Conservation (phyloP, 2,113 vertebrate species). For the Galbula dea region DNA sequence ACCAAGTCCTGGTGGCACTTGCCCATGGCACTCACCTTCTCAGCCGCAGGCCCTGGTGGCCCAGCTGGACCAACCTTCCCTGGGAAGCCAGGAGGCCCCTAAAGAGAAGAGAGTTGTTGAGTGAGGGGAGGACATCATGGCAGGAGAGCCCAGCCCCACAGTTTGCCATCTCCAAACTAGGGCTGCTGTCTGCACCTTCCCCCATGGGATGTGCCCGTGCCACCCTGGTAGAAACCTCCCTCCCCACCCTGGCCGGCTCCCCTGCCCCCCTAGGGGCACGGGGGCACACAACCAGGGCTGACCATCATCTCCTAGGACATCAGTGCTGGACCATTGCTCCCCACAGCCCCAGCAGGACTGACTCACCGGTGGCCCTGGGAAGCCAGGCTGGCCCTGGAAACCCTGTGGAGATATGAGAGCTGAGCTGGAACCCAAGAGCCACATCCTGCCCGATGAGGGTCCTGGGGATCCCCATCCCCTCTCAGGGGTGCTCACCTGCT, state of each 20-base stretch:
- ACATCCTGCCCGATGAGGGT: accelerated
- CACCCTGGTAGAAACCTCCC: background rate
- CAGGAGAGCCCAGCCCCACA: accelerated
- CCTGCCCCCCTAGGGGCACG: background rate
- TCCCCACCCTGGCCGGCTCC: background rate
- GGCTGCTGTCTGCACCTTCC: background rate
- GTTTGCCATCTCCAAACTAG: accelerated
- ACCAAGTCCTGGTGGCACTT: accelerated
- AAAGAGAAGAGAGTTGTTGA: background rate
- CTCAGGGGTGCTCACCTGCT: conserved; percentile 74
- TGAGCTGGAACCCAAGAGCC: background rate
- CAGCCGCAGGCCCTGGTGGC: conserved; percentile 79
- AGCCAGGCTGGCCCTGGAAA: conserved; percentile 90
- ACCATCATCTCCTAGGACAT: accelerated
- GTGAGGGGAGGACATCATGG: accelerated
- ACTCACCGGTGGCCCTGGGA: conserved; percentile 88
- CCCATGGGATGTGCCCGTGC: accelerated
- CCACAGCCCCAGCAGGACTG: background rate
- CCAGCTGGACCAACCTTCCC: conserved; percentile 86
- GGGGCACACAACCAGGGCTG: background rate
- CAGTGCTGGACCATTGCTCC: background rate
- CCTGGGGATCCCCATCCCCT: accelerated
- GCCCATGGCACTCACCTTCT: conserved; percentile 79
- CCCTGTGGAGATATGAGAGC: conserved; percentile 72
- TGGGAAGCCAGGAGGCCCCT: conserved; percentile 87